phyloP scores from a whole-genome alignment of 2,113 vertebrate genomes.

The Ictalurus punctatus region DNA sequence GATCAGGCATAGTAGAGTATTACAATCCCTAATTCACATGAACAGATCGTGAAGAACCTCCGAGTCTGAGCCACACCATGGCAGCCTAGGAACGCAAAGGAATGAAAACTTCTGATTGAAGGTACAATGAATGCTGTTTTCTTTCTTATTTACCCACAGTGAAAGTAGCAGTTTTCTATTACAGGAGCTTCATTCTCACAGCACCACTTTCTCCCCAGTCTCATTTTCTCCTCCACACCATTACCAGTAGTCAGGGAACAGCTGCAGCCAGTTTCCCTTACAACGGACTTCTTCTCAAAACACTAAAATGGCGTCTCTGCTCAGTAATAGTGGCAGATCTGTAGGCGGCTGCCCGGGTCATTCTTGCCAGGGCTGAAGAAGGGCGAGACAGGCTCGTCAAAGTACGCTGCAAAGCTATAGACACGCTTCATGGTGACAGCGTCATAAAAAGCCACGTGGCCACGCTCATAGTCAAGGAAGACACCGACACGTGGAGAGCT shows the following conservation, averaged over 20 bases:
- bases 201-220: neutral
- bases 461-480: conserved; percentile 75
- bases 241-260: neutral
- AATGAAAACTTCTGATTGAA: conserved; percentile 14
- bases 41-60: conserved; percentile 22
- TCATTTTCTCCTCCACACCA: neutral
- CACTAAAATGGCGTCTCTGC: neutral
- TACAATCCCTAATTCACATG: conserved; percentile 6
- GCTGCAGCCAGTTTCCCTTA: neutral
- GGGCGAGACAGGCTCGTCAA: conserved; percentile 71
- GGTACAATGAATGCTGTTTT: conserved; percentile 7
- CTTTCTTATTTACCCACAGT: neutral
- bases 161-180: neutral
- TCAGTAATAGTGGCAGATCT: conserved; percentile 79
- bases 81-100: neutral
- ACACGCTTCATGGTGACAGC: conserved; percentile 76
- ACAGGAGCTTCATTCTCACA: neutral
- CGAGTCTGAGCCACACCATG: conserved; percentile 7
- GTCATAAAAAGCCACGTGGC: conserved; percentile 76
- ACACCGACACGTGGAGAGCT: conserved; percentile 75
- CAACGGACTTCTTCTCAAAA: neutral
- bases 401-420: conserved; percentile 73
- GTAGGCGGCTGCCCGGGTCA: conserved; percentile 72
- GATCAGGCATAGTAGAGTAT: conserved; percentile 23
- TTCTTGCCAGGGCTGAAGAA: conserved; percentile 80